Conservation (phyloP, 2,113 vertebrate species). For the Cariama cristata region DNA sequence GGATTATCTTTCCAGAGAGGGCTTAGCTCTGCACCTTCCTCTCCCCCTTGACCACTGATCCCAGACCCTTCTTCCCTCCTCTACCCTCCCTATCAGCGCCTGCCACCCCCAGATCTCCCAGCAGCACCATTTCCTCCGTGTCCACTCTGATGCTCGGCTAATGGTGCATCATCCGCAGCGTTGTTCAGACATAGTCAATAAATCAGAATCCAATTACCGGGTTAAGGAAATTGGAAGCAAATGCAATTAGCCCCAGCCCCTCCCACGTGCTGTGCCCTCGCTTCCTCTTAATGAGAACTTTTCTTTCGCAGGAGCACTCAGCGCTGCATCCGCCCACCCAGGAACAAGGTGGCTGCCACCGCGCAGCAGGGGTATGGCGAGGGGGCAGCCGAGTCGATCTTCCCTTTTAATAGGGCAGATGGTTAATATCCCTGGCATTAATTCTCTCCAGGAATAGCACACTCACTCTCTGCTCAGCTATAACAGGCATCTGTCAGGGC, state of each 20-base stretch:
- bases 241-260: constrained; percentile 74
- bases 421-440: constrained; percentile 50
- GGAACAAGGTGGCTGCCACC: not conserved
- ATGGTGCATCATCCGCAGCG: constrained; percentile 28
- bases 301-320: not conserved
- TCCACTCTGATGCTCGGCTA: constrained; percentile 55
- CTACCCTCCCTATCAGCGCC: not conserved
- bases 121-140: not conserved
- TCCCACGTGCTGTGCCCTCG: constrained; percentile 54
- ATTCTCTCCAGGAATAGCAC: constrained; percentile 55
- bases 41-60: not conserved
- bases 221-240: constrained; percentile 76
- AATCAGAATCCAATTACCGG: constrained; percentile 78
- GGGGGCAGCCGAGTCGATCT: not conserved
- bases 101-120: not conserved
- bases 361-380: not conserved
- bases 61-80: not conserved
- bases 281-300: constrained; percentile 66
- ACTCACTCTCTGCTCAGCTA: not conserved
- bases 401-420: constrained; percentile 46
- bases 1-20: not conserved
- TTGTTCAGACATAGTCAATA: constrained; percentile 64
- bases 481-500: constrained; percentile 50
- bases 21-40: not conserved
- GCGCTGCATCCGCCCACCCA: rapidly evolving